Evolutionary conservation across 2,113 vertebrate species (phyloP).

Genomic region (Mixornis gularis): DNA sequence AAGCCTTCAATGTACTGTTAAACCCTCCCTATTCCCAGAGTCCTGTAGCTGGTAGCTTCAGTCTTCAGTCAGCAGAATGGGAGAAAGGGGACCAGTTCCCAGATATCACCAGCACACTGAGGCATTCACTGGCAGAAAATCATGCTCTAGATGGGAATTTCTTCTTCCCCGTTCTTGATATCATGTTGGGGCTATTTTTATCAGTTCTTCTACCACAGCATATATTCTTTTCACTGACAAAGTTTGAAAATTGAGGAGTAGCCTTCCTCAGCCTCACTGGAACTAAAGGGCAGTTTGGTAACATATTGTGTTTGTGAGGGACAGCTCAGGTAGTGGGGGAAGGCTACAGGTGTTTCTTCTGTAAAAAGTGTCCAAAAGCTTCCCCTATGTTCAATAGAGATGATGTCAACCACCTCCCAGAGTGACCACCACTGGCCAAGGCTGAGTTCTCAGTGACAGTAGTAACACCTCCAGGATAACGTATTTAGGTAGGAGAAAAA

Average conservation of each 20-base stretch:
- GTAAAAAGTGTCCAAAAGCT: neutral
- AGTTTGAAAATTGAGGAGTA: neutral
- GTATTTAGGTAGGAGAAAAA: neutral
- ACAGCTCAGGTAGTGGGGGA: neutral
- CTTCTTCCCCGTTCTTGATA: neutral
- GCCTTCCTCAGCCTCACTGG: neutral
- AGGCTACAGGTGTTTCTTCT: neutral
- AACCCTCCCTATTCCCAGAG: neutral
- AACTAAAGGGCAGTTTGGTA: neutral
- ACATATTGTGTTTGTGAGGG: neutral
- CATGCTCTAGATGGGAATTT: neutral
- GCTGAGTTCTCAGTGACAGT: neutral
- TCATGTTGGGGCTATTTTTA: neutral
- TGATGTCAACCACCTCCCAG: neutral
- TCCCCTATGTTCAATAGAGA: fast-evolving
- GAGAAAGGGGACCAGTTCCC: neutral
- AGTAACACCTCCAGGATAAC: too few species aligned
- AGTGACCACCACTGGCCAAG: neutral
- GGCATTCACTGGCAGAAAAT: neutral
- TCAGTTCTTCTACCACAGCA: fast-evolving
- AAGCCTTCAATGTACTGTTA: neutral
- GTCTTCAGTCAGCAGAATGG: neutral
- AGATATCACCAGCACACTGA: neutral
- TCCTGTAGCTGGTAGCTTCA: neutral
- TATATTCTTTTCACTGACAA: neutral